Base-by-base conservation (phyloP, 2,113 vertebrate genomes). In the Ciconia stormi region DNA sequence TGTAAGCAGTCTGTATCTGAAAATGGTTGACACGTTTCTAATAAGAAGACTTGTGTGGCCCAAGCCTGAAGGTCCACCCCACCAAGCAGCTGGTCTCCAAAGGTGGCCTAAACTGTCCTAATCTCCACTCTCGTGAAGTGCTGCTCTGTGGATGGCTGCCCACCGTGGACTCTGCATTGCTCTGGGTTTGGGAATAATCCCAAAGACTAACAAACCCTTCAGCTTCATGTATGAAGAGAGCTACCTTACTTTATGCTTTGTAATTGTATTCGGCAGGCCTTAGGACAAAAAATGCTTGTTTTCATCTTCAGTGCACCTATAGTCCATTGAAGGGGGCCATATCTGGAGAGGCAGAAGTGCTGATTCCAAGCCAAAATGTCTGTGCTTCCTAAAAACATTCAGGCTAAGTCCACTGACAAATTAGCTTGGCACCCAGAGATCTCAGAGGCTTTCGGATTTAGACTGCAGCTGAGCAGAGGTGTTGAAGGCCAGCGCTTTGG, bases 291-390 rank as follows among this genome's bases (percentile, higher is more conserved):
- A 67, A 27, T 6, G 22, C 5, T 55, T 72, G 10, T 77, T 86
- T 63, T 16, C 9, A 78, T n/a, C 42, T 62, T 70, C 47, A 69
- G 9, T 30, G 30, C 4, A 1, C 15, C 13, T 52, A 5, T 7
- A 53, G 25, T 15, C 19, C n/a, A 8, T 65, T 0, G 0, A 78
- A 82, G 3, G 3, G 14, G 46, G 20, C 4, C 9, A 4, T 74
- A 59, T 36, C 26, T 73, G 42, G 55, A 71, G 36, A 66, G 53
- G 16, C 2, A 47, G 55, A 53, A 42, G 20, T 34, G 11, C 27
- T 83, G 26, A 46, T 87, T 89, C 34, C 19, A 69, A 70, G 22
- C 7, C 17, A 70, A 67, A 89, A 77, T 34, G 2, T n/a, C 40
- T 73, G 7, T 38, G 18, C 53, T 84, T 85, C 21, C 52, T 76